Base-by-base conservation (phyloP, 2,113 vertebrate genomes). In the Equus quagga region DNA sequence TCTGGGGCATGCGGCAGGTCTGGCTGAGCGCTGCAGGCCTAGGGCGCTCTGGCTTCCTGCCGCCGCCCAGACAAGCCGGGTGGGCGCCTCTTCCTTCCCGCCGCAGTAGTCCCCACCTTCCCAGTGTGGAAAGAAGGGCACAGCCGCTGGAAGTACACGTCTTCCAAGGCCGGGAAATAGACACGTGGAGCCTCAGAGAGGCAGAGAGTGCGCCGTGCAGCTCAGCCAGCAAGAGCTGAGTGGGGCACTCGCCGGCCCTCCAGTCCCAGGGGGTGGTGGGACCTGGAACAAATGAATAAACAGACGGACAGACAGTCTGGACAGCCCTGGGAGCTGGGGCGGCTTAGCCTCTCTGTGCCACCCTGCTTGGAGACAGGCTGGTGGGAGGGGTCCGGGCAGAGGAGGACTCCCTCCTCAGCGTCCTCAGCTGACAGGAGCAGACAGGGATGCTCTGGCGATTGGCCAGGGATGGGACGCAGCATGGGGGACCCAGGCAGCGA, bases 121-220 rank as follows among this genome's bases (percentile, higher is more conserved):
- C 36, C 9, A 23, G n/a, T 58, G 26, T 0, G 36, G 18, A 46
- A 31, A 46, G 24, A 82, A n/a, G 62, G 21, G 65, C 0, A 0
- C 5, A 15, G 67, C 44, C 51, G 1, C 36, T 41, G 54, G 78
- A 58, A 60, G 70, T 23, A 79, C 44, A 46, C 3, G 13, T 54
- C 17, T 72, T 60, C 78, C 41, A 26, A 56, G 62, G 90, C 31
- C 54, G 49, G 67, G 36, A 62, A 73, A 73, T 36, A 19, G 83
- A 26, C 15, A n/a, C 9, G 36, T 3, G 44, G 62, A 51, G 86
- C 17, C 13, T 65, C 44, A 21, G 44, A 17, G 33, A 65, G 88
- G 75, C 12, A 3, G 44, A 51, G 12, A 65, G 62, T 15, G 4
- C 19, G n/a, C 0, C 0, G 5, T 5, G 2, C 4, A 49, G 62